Percentiles rank a stretch among this genome's conserved stretches.
Evolutionary conservation across 2,888 invertebrate species (phyloP).

Genomic region (Euclidia mi): DNA sequence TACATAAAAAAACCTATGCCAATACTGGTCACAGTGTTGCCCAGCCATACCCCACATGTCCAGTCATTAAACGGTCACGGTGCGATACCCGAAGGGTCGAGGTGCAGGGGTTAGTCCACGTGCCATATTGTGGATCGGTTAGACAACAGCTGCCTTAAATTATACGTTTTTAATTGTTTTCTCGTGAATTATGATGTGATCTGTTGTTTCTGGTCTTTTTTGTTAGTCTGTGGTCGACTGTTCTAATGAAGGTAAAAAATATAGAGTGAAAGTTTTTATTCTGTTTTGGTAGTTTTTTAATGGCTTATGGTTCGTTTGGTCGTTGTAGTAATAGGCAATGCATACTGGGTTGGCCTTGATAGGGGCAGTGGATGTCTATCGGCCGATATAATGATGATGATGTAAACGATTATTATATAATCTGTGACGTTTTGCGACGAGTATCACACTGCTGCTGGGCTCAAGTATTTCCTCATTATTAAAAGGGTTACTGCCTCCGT

Average conservation of each 20-base stretch:
- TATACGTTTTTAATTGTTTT: slow-evolving; percentile 72
- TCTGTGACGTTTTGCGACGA: no score
- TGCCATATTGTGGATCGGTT: slow-evolving; percentile 76
- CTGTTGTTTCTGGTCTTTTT: slow-evolving; percentile 1
- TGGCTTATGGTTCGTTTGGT: no score
- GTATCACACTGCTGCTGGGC: no score
- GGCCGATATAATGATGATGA: no score
- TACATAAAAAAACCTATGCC: background rate
- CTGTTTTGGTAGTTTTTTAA: no score
- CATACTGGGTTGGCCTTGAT: no score
- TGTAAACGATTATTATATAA: no score
- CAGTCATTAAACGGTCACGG: slow-evolving; percentile 52
- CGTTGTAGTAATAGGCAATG: no score
- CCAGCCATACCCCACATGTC: slow-evolving; percentile 49
- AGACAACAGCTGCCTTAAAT: slow-evolving; percentile 61
- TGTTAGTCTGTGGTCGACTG: background rate
- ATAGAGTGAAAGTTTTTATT: no score
- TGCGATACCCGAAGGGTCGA: slow-evolving; percentile 38
- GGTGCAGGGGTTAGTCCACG: slow-evolving; percentile 49
- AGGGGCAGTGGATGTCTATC: no score
- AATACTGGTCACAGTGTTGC: slow-evolving; percentile 13
- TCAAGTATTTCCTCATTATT: no score
- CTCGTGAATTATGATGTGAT: slow-evolving; percentile 60
- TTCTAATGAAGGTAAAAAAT: background rate
- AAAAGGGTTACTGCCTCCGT: no score